Conservation (phyloP, 2,888 invertebrate genomes). For the Mythimna vitellina region DNA sequence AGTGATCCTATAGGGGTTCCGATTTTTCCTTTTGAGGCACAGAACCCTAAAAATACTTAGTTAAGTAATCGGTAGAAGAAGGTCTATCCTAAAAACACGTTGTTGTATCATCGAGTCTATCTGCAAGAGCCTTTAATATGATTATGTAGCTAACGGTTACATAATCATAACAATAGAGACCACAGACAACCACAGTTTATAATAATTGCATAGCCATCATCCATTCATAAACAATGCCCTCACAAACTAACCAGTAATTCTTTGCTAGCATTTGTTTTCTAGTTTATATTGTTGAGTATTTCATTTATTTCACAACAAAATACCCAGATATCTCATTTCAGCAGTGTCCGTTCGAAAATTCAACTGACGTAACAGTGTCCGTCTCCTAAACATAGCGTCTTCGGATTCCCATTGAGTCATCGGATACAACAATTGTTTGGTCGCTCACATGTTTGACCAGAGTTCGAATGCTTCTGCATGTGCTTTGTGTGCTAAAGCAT, state of each 20-base stretch:
- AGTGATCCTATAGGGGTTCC: too few relatives aligned
- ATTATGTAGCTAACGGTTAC: too few relatives aligned
- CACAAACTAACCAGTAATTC: background rate
- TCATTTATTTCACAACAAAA: background rate
- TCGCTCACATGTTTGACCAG: constrained; percentile 33
- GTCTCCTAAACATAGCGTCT: constrained; percentile 14
- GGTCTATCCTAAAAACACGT: too few relatives aligned
- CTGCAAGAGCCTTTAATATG: too few relatives aligned
- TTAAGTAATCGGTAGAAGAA: too few relatives aligned
- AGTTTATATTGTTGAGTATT: constrained; percentile 5
- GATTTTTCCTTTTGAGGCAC: too few relatives aligned
- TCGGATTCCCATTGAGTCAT: constrained; percentile 39
- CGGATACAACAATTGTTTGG: constrained; percentile 39
- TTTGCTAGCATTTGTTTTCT: background rate
- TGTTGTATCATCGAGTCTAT: too few relatives aligned
- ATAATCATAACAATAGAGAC: background rate
- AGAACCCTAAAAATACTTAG: too few relatives aligned
- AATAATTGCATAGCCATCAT: background rate
- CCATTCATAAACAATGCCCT: background rate
- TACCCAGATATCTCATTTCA: background rate
- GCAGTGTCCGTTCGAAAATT: constrained; percentile 9
- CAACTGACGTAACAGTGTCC: background rate
- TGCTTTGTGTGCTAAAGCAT: constrained; percentile 34
- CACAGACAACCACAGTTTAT: background rate
- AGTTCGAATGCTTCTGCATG: constrained; percentile 30